Base-by-base conservation (phyloP, 1,140 invertebrate genomes). In the Zaprionus ornatus region DNA sequence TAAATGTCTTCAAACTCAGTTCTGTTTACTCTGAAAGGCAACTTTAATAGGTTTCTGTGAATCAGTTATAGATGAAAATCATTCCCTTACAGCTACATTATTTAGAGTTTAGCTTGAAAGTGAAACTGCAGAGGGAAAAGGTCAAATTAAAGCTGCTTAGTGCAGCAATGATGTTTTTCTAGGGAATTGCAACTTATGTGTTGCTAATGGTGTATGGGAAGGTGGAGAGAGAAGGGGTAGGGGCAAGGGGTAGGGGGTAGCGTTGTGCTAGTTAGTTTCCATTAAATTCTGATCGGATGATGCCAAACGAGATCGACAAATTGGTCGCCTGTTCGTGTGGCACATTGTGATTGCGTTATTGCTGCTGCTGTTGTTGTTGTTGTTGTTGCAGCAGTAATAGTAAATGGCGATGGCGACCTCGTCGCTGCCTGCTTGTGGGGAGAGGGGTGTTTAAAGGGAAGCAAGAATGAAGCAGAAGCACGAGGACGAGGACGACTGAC, bases 301-400 rank as follows among this genome's bases (percentile, higher is more conserved):
- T 17, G 35, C 13, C 15, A 60, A 29, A 54, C 19, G 23, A 54
- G n/a, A 32, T 25, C 61, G 45, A 48, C 40, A 65, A 23, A 27
- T 64, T 76, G 62, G 65, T 66, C 66, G 74, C 70, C 79, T 79
- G 80, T 63, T 13, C 50, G 10, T 42, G 55, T 50, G 63, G 10
- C 32, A 66, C 56, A 71, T 80, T 80, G 62, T 78, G 80, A 79
- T 82, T 82, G 48, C 61, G 62, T 65, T 61, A 21, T 23, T 52
- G 19, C 21, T 52, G 19, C 21, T 52, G 21, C 10, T 23, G 5
- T 0, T 57, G 57, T 40, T 42, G 40, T 40, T 45, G 40, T 27
- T 54, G 10, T 40, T 55, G 37, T 62, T 67, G 59, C 13, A 48
- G 15, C 29, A 56, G 50, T 76, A 65, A 63, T 70, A 65, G 54